phyloP scores from a whole-genome alignment of 2,113 vertebrate genomes.

The Syngnathus typhle region DNA sequence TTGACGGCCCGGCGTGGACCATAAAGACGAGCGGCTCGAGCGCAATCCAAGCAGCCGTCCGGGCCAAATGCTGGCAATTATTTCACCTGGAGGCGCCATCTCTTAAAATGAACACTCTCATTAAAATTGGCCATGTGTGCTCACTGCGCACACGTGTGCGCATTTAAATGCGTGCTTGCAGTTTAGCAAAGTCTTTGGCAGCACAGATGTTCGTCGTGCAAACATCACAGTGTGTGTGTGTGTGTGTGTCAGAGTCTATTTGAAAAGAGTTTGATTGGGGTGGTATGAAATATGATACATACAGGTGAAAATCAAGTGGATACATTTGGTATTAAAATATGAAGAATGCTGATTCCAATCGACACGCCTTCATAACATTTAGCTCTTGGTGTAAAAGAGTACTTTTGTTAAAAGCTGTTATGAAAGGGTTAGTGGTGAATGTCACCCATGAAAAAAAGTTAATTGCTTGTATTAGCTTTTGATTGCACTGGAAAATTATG shows the following conservation, averaged over 20 bases:
- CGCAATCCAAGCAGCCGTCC: conserved; percentile 52
- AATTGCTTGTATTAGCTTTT: neutral
- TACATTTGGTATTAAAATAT: neutral
- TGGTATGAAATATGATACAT: neutral
- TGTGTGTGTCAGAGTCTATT: conserved; percentile 7
- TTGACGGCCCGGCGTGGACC: conserved; percentile 38
- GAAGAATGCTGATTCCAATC: neutral
- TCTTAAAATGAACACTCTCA: conserved; percentile 65
- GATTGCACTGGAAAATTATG: neutral
- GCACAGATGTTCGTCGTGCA: conserved; percentile 49
- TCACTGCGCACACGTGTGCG: conserved; percentile 19
- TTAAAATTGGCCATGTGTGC: conserved; percentile 47
- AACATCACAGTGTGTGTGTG: conserved; percentile 2
- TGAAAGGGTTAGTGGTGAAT: neutral
- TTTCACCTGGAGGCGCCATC: conserved; percentile 60
- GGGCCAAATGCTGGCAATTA: conserved; percentile 60
- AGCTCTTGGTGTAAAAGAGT: neutral
- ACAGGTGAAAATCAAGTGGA: neutral
- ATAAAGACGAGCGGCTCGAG: conserved; percentile 61
- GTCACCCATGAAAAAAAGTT: neutral
- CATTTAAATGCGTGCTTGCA: conserved; percentile 29
- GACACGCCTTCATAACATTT: neutral
- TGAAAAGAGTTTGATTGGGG: neutral
- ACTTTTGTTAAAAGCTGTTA: neutral
- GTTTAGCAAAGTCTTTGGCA: conserved; percentile 39